A percentile compares a stretch with the other conserved stretches of the same genome.
Evolutionary conservation across 1,140 invertebrate species (phyloP).

Genomic region (Procambarus virginalis): DNA sequence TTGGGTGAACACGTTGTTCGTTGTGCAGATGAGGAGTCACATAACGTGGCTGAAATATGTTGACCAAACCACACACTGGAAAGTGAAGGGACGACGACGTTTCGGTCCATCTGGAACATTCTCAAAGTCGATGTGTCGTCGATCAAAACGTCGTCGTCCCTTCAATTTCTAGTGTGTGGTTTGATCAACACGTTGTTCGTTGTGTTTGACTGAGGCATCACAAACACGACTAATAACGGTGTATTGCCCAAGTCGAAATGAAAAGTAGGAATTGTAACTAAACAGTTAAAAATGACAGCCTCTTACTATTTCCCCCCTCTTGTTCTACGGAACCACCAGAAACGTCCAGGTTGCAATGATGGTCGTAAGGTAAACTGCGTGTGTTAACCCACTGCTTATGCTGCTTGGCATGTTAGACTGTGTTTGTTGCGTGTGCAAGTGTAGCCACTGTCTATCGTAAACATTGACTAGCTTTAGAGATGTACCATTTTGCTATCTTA

Average conservation of each 20-base stretch:
- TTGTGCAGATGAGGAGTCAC: not conserved
- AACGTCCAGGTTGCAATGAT: constrained; percentile 61
- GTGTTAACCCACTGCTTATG: constrained; percentile 33
- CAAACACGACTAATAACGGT: no score
- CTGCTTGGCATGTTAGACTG: constrained; percentile 21
- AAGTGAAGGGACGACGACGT: no score
- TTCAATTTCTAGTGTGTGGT: no score
- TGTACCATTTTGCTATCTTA: not conserved
- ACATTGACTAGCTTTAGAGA: not conserved
- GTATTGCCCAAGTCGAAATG: not conserved
- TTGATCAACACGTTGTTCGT: no score
- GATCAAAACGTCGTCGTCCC: no score
- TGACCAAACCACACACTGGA: not conserved
- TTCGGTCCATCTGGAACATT: no score
- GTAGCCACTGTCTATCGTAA: not conserved
- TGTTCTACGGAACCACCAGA: constrained; percentile 56
- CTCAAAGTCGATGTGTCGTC: no score
- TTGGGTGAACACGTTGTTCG: constrained; percentile 4
- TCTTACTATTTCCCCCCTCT: constrained; percentile 34
- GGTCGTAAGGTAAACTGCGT: constrained; percentile 56
- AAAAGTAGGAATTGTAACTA: constrained; percentile 9
- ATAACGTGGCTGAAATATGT: not conserved
- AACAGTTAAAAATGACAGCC: constrained; percentile 39
- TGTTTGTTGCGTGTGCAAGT: not conserved
- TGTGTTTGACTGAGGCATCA: no score